Conservation (phyloP, 2,113 vertebrate genomes). For the Egretta garzetta region DNA sequence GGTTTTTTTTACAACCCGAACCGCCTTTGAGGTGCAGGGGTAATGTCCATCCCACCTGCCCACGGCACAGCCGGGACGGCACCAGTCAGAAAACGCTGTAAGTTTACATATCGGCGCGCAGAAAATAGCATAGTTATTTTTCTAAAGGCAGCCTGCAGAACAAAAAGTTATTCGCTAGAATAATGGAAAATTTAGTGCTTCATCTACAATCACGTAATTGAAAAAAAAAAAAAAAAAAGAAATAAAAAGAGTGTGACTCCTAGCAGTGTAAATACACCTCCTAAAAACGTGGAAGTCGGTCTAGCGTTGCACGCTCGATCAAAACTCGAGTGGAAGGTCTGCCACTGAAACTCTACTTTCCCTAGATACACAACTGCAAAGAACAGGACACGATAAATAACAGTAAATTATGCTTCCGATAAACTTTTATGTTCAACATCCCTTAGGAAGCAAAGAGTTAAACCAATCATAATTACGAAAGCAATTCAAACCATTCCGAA, state of each 20-base stretch:
- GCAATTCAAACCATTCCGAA: not conserved
- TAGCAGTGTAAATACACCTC: conserved; percentile 16
- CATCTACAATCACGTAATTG: not conserved
- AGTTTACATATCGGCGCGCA: not conserved
- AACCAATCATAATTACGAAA: not conserved
- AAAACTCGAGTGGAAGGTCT: not conserved
- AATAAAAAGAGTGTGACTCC: not conserved
- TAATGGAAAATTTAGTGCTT: conserved; percentile 40
- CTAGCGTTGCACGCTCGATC: not conserved
- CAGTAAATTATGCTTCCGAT: not conserved
- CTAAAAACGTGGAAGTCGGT: not conserved
- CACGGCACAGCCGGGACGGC: accelerated
- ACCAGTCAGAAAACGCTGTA: not conserved
- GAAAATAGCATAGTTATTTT: not conserved
- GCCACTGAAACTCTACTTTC: not conserved
- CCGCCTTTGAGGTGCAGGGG: not conserved
- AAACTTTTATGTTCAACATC: not conserved
- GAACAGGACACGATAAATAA: not conserved
- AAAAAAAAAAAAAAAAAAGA: not conserved
- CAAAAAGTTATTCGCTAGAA: too few species aligned
- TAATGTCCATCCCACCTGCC: not conserved
- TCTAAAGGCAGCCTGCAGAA: conserved; percentile 39
- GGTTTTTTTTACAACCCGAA: not conserved
- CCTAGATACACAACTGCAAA: not conserved
- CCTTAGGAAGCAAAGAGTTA: not conserved